A percentile compares a stretch with the other conserved stretches of the same genome.
phyloP scores from a whole-genome alignment of 2,888 invertebrate species.

The Synanthedon myopaeformis region DNA sequence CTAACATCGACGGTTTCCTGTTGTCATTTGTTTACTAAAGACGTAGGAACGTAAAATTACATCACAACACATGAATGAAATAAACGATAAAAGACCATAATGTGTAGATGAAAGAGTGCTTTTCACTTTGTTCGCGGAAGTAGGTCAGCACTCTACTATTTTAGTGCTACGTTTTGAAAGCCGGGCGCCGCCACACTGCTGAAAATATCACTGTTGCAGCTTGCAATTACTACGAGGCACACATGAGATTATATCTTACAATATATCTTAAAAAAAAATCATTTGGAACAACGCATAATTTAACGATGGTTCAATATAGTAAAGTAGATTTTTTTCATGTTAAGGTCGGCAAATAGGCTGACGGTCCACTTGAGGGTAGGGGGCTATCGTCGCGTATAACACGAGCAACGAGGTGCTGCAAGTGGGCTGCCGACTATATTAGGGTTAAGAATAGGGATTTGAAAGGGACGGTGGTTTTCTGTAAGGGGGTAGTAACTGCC shows the following conservation, averaged over 20 bases:
- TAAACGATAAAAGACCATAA: constrained; percentile 16
- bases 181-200: constrained; percentile 36
- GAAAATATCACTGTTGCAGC: constrained; percentile 56
- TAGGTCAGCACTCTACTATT: constrained; percentile 60
- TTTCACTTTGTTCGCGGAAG: constrained; percentile 29
- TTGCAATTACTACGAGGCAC: constrained; percentile 30
- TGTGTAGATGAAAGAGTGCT: constrained; percentile 11
- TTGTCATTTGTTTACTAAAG: constrained; percentile 4
- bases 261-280: not conserved
- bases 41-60: not conserved
- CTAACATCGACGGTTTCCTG: not conserved
- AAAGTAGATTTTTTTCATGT: no score
- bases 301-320: no score
- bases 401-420: no score
- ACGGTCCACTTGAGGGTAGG: no score
- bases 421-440: no score
- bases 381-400: no score
- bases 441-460: no score
- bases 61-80: constrained; percentile 1
- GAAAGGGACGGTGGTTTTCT: no score
- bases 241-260: constrained; percentile 21
- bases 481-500: no score
- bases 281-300: no score
- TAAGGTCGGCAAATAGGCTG: no score
- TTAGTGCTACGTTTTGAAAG: constrained; percentile 42